Percentiles rank a stretch among this genome's conserved stretches.
Conservation (phyloP, 1,140 invertebrate species). For the Spodoptera frugiperda region DNA sequence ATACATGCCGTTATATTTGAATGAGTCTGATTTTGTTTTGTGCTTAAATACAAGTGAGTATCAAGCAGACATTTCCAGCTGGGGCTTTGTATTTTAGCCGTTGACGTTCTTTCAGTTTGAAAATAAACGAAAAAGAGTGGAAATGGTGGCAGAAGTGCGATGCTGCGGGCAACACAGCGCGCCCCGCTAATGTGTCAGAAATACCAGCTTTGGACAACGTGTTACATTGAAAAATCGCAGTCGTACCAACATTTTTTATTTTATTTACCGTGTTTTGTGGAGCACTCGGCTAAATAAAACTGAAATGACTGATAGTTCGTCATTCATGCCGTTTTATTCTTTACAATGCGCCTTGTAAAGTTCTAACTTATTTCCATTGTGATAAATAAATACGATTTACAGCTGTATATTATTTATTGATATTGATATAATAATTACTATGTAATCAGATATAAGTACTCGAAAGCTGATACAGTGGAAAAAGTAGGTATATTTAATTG, state of each 20-base stretch:
- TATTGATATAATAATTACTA: too few species aligned
- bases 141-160: slow-evolving; percentile 42
- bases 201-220: slow-evolving; percentile 45
- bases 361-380: neutral
- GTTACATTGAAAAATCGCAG: slow-evolving; percentile 37
- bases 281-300: neutral
- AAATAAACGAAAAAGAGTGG: slow-evolving; percentile 41
- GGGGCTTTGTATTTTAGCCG: slow-evolving; percentile 42
- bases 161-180: slow-evolving; percentile 36
- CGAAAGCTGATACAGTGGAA: too few species aligned
- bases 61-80: slow-evolving; percentile 36
- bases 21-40: slow-evolving; percentile 30
- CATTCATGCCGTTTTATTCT: too few species aligned
- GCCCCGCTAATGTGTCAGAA: slow-evolving; percentile 51
- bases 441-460: too few species aligned
- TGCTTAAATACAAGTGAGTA: neutral
- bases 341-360: too few species aligned
- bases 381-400: too few species aligned
- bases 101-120: slow-evolving; percentile 50
- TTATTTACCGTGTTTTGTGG: neutral
- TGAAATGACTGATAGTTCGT: neutral
- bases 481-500: neutral
- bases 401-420: too few species aligned
- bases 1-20: slow-evolving; percentile 25
- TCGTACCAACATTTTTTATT: slow-evolving; percentile 20